These are phyloP conservation scores for Thelaira solivaga DNA, from an alignment of 2,888 invertebrate species.

Conservation along the genomic window DNA sequence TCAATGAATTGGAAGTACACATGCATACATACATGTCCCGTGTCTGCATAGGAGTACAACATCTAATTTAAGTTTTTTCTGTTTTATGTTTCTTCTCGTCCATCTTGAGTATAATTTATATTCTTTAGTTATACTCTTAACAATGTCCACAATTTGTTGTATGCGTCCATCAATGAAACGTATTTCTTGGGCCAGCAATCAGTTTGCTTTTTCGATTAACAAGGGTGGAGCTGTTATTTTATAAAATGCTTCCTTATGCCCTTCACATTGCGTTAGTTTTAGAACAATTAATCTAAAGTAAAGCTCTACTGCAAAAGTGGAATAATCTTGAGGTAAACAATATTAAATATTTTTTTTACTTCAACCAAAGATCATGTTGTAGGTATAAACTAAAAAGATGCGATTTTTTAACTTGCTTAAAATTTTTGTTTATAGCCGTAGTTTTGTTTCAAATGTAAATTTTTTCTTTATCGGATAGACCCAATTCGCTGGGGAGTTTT, in stretches of 20 bases:
- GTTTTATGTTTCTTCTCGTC: neutral
- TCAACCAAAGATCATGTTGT: neutral
- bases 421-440: no score
- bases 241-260: constrained; percentile 53
- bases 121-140: constrained; percentile 13
- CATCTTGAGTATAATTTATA: constrained; percentile 20
- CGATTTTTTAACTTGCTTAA: no score
- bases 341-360: neutral
- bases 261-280: constrained; percentile 29
- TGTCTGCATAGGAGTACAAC: neutral
- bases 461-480: no score
- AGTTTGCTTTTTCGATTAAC: constrained; percentile 14
- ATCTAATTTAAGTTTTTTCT: constrained; percentile 8
- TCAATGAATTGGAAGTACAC: no score
- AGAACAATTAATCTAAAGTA: constrained; percentile 36
- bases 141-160: constrained; percentile 18
- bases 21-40: constrained; percentile 1
- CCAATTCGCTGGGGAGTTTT: no score
- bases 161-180: constrained; percentile 36
- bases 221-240: constrained; percentile 53
- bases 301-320: neutral
- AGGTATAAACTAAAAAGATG: no score
- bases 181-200: constrained; percentile 11
- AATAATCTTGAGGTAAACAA: neutral
- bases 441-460: no score